Percentiles rank a stretch among this genome's conserved stretches.
These are phyloP conservation scores for Cranoglanis bouderius DNA, from an alignment of 2,113 vertebrate genomes.

Conservation along the genomic window DNA sequence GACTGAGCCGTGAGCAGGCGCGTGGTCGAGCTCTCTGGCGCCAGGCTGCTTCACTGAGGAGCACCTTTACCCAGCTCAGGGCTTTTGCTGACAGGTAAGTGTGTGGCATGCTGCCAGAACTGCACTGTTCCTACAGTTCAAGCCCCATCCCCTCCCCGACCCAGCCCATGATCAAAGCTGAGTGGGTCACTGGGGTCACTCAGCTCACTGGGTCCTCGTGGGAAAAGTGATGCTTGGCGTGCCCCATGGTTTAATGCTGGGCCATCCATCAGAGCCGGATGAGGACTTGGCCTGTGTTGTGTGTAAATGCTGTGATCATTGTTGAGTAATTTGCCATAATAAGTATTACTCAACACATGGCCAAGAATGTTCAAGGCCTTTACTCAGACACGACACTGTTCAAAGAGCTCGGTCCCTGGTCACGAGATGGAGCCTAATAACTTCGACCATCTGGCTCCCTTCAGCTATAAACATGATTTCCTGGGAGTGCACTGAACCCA, in stretches of 20 bases:
- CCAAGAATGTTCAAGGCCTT: constrained; percentile 54
- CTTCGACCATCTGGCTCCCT: constrained; percentile 52
- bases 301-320: constrained; percentile 51
- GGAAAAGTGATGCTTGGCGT: constrained; percentile 55
- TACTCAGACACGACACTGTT: constrained; percentile 54
- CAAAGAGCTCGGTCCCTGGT: constrained; percentile 57
- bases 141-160: constrained; percentile 44
- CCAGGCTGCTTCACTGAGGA: constrained; percentile 75
- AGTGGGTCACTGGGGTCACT: constrained; percentile 48
- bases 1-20: constrained; percentile 57
- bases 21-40: constrained; percentile 72
- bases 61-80: constrained; percentile 70
- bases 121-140: neutral
- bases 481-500: constrained; percentile 41
- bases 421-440: constrained; percentile 45
- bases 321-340: constrained; percentile 64
- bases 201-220: constrained; percentile 52
- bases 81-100: constrained; percentile 70
- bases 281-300: constrained; percentile 54
- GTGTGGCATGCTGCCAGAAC: constrained; percentile 35
- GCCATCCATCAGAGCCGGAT: constrained; percentile 64
- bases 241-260: constrained; percentile 55
- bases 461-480: constrained; percentile 47
- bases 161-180: constrained; percentile 65
- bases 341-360: constrained; percentile 60